These are phyloP conservation scores for Parascotia fuliginaria DNA, from an alignment of 2,888 invertebrate species.

Conservation along the genomic window DNA sequence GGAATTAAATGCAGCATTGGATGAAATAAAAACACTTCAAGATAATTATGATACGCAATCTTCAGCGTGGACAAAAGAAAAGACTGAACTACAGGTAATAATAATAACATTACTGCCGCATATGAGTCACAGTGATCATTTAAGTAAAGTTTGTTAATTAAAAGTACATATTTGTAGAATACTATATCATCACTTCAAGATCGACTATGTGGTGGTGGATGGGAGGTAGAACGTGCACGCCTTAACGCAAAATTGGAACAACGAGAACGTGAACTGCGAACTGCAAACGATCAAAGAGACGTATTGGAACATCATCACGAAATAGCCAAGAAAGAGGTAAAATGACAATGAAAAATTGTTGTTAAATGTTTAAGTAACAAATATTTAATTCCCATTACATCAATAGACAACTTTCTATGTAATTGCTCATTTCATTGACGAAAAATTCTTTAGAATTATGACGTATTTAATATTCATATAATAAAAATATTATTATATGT, in stretches of 20 bases:
- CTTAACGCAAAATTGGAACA: constrained; percentile 90
- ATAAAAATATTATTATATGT: neutral
- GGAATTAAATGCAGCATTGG: constrained; percentile 86
- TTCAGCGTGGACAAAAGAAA: constrained; percentile 90
- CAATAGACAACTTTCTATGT: no score
- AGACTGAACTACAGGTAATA: constrained; percentile 88
- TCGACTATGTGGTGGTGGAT: constrained; percentile 81
- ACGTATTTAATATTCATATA: no score
- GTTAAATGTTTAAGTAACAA: no score
- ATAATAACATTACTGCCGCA: neutral
- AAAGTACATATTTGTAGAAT: no score
- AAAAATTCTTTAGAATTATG: no score
- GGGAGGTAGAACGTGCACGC: constrained; percentile 89
- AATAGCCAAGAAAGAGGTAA: constrained; percentile 85
- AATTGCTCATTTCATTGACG: no score
- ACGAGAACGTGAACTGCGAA: constrained; percentile 89
- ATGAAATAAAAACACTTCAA: constrained; percentile 88
- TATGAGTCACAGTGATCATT: no score
- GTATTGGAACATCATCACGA: constrained; percentile 91
- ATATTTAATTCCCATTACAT: no score
- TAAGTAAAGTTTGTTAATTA: no score
- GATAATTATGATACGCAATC: constrained; percentile 88
- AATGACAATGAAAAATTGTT: no score
- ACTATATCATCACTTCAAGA: constrained; percentile 78
- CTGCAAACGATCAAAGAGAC: constrained; percentile 91